Evolutionary conservation across 2,888 invertebrate species (phyloP).

Genomic region (Euproctis similis): DNA sequence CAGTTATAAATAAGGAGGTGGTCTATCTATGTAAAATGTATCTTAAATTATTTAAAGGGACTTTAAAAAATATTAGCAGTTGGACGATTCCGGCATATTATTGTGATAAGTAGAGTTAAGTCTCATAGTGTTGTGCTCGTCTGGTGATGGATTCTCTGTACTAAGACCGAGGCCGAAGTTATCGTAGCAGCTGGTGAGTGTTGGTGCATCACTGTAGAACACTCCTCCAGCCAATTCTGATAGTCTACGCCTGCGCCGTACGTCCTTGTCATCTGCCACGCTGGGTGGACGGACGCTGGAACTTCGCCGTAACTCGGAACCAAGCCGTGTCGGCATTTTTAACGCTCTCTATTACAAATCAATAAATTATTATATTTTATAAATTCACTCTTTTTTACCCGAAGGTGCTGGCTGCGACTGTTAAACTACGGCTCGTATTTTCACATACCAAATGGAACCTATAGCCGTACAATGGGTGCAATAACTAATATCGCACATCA

Average conservation of each 20-base stretch:
- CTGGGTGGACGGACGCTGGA: constrained; percentile 63
- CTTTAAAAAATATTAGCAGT: constrained; percentile 22
- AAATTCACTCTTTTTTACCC: no score
- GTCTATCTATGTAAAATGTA: no score
- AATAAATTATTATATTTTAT: constrained; percentile 2
- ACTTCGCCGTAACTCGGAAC: constrained; percentile 57
- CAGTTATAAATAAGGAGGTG: no score
- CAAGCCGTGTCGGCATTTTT: constrained; percentile 50
- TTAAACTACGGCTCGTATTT: no score
- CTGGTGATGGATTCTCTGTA: constrained; percentile 46
- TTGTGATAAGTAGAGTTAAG: constrained; percentile 31
- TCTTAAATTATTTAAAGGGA: no score
- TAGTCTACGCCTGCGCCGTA: constrained; percentile 57
- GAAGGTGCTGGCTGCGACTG: no score
- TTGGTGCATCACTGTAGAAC: constrained; percentile 59
- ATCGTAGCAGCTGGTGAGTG: constrained; percentile 47
- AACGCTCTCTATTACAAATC: constrained; percentile 45
- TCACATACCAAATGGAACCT: no score
- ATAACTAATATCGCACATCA: no score
- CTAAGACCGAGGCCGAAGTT: constrained; percentile 59
- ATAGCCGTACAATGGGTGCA: no score
- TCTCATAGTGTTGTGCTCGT: constrained; percentile 38
- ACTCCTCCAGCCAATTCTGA: constrained; percentile 68
- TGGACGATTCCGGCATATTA: constrained; percentile 29
- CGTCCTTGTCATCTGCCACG: constrained; percentile 60